These are phyloP conservation scores for Camponotus pennsylvanicus DNA, from an alignment of 1,140 invertebrate species.

Conservation along the genomic window DNA sequence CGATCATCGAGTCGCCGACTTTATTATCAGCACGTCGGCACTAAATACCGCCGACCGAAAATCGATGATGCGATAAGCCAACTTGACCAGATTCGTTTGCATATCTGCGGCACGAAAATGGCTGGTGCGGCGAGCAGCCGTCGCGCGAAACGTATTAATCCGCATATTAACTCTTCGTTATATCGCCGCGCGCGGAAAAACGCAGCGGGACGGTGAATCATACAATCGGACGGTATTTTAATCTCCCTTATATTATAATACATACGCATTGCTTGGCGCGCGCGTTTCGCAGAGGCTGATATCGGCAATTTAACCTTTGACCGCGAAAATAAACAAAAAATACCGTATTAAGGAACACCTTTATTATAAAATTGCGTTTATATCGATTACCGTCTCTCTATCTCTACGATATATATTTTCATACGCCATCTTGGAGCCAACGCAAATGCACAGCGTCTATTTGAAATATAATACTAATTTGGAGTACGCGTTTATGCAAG, in stretches of 20 bases:
- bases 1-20: conserved; percentile 54
- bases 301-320: conserved; percentile 14
- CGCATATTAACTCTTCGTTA: conserved; percentile 53
- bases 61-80: conserved; percentile 62
- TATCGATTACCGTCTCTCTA: background rate
- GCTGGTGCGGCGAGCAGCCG: conserved; percentile 16
- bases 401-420: background rate
- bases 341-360: background rate
- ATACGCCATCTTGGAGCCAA: background rate
- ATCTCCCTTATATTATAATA: conserved; percentile 38
- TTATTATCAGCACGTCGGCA: conserved; percentile 49
- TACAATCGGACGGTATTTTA: conserved; percentile 14
- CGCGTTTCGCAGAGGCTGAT: background rate
- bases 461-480: background rate
- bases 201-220: conserved; percentile 13
- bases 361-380: background rate
- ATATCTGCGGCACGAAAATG: conserved; percentile 41
- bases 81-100: conserved; percentile 61
- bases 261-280: background rate
- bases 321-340: background rate
- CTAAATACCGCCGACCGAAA: conserved; percentile 46
- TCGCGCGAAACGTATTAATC: conserved; percentile 54
- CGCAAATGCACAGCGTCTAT: background rate
- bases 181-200: conserved; percentile 48
- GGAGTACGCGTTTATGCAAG: too few relatives aligned